Evolutionary conservation across 2,797 vertebrate genomes (phyloP).

Genomic region (Merluccius polli): DNA sequence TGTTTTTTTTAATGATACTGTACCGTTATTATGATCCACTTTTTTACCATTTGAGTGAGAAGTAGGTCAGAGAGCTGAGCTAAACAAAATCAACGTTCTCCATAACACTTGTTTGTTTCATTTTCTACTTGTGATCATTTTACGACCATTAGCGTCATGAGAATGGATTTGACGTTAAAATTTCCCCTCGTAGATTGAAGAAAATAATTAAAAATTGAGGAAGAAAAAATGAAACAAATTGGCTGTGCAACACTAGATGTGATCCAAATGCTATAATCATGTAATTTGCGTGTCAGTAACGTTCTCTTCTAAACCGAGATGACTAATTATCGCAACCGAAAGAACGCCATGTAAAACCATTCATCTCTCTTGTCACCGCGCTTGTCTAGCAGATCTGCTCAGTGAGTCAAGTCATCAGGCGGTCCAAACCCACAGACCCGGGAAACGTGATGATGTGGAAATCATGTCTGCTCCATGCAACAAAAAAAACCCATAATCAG

Average conservation of each 20-base stretch:
- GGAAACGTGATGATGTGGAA: slow-evolving; percentile 42
- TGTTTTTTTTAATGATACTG: not conserved
- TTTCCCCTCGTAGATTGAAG: not conserved
- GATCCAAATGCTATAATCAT: slow-evolving; percentile 31
- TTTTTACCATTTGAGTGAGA: slow-evolving; percentile 15
- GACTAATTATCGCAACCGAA: slow-evolving; percentile 37
- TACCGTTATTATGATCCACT: not conserved
- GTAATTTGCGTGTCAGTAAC: slow-evolving; percentile 42
- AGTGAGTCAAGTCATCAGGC: slow-evolving; percentile 31
- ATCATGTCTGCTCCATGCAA: slow-evolving; percentile 40
- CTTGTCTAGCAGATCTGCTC: slow-evolving; percentile 22
- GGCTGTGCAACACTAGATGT: slow-evolving; percentile 11
- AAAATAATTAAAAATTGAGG: not conserved
- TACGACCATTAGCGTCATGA: not conserved
- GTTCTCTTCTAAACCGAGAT: slow-evolving; percentile 39
- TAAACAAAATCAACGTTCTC: not conserved
- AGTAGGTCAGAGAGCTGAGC: slow-evolving; percentile 15
- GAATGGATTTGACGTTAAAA: not conserved
- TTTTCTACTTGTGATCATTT: slow-evolving; percentile 12
- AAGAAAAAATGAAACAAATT: slow-evolving; percentile 20
- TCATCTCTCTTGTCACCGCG: slow-evolving; percentile 20
- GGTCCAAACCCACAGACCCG: slow-evolving; percentile 48
- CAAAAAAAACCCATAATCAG: slow-evolving; percentile 29
- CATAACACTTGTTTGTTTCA: not conserved
- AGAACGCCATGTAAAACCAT: slow-evolving; percentile 26